These are phyloP conservation scores for Clistopyga incitator DNA, from an alignment of 2,888 invertebrate genomes.

Conservation along the genomic window DNA sequence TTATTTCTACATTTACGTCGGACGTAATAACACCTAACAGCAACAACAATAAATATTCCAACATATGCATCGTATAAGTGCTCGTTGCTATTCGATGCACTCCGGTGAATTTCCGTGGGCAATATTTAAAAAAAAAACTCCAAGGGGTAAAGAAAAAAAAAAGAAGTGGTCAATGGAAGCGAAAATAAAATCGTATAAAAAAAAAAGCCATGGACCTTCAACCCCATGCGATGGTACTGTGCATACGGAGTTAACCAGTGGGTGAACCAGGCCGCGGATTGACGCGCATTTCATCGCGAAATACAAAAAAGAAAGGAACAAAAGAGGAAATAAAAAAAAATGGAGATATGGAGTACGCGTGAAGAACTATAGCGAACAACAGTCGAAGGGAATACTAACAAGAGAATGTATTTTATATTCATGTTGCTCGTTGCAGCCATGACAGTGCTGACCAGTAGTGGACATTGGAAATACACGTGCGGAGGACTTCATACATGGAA, in stretches of 20 bases:
- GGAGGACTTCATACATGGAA: slow-evolving; percentile 25
- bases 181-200: slow-evolving; percentile 35
- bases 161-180: slow-evolving; percentile 3
- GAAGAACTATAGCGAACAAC: slow-evolving; percentile 32
- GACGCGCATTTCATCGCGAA: slow-evolving; percentile 39
- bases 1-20: background rate
- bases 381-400: slow-evolving; percentile 46
- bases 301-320: slow-evolving; percentile 36
- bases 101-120: slow-evolving; percentile 7
- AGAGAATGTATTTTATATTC: slow-evolving; percentile 47
- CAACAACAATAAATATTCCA: background rate
- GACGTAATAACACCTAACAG: background rate
- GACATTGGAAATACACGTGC: slow-evolving; percentile 29
- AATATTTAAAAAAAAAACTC: slow-evolving; percentile 14
- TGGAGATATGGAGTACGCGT: slow-evolving; percentile 17
- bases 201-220: slow-evolving; percentile 27
- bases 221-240: background rate
- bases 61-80: background rate
- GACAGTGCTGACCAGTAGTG: slow-evolving; percentile 10
- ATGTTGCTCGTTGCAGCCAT: slow-evolving; percentile 21
- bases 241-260: slow-evolving; percentile 50
- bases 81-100: slow-evolving; percentile 24
- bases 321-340: slow-evolving; percentile 29
- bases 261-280: slow-evolving; percentile 18
- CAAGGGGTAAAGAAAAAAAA: slow-evolving; percentile 1